Percentiles rank a stretch among this genome's conserved stretches.
phyloP scores from a whole-genome alignment of 2,888 invertebrate species.

The Lochmaea capreae region DNA sequence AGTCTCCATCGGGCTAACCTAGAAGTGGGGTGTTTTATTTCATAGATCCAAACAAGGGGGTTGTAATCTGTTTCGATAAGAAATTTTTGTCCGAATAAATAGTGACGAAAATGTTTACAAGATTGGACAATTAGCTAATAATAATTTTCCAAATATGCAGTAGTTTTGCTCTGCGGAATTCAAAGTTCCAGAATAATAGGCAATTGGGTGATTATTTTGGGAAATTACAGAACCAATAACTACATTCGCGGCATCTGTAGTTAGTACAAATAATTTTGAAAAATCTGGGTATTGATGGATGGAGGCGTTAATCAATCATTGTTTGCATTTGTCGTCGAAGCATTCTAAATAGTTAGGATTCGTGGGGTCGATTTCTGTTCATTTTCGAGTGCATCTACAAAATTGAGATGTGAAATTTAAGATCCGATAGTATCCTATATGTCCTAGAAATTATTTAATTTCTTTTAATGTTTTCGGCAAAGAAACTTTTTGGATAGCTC shows the following conservation, averaged over 20 bases:
- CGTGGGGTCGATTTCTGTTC: no score
- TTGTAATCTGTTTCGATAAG: no score
- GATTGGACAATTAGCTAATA: constrained; percentile 26
- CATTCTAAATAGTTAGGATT: constrained; percentile 14
- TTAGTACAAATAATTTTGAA: constrained; percentile 24
- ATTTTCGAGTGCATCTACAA: constrained; percentile 1
- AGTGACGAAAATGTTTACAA: constrained; percentile 31
- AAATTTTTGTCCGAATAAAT: constrained; percentile 44
- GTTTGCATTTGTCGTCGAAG: constrained; percentile 25
- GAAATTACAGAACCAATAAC: constrained; percentile 25
- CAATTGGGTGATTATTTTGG: constrained; percentile 29
- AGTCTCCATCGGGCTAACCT: no score
- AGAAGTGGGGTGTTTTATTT: no score
- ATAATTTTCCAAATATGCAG: constrained; percentile 28
- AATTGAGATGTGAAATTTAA: constrained; percentile 38
- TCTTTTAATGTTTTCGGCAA: no score
- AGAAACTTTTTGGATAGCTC: no score
- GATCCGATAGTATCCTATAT: constrained; percentile 36
- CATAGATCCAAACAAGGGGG: no score
- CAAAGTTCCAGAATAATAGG: constrained; percentile 29
- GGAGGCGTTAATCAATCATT: constrained; percentile 12
- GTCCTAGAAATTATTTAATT: constrained; percentile 51
- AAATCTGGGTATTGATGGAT: constrained; percentile 27
- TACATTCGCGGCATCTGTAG: constrained; percentile 31
- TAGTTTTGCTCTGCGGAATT: constrained; percentile 34